Evolutionary conservation across 2,797 vertebrate species (phyloP), one percentile per base, ranked within the genome.

Genomic region (Eulemur rubriventer): DNA sequence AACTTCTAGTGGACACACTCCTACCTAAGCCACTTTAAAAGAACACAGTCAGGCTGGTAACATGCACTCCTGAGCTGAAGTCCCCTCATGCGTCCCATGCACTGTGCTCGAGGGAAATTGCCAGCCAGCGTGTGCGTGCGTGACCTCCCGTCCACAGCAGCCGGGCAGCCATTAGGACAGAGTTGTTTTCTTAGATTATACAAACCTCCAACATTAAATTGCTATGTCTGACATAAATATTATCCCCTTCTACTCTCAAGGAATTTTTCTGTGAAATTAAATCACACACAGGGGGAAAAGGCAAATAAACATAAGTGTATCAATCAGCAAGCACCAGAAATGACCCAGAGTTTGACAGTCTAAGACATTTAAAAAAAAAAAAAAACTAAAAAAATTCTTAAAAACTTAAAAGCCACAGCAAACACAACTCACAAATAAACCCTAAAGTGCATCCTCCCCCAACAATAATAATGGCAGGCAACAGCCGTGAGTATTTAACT

Each of bases 161-260:
- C 99, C 97, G 98, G 98, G 98, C 98, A 99, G 99, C 98, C 97
- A 90, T 97, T 93, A 98, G 98, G 99, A 98, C 70, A 98, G 96
- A 98, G 98, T 98, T 97, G 93, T 91, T 96, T 97, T 98, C 97
- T 98, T 96, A 89, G 95, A 98, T 98, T 89, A 98, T 99, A 99
- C 99, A 99, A 99, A 99, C 99, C 99, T 99, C 99, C 99, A 99
- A 99, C 99, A 99, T 99, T 99, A 99, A 99, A 99, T 99, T 99
- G 99, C 99, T 99, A 99, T 99, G 99, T 99, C 99, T 99, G 99
- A 99, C 99, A 99, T 99, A 99, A 99, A 99, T 99, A 99, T 99
- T 99, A 99, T 99, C 99, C 99, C 99, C 99, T 99, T 99, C 99
- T 99, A 99, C 99, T 99, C 99, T 99, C 99, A 99, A 98, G 98